Evolutionary conservation across 2,113 vertebrate genomes (phyloP).

Genomic region (Seriola dumerili): DNA sequence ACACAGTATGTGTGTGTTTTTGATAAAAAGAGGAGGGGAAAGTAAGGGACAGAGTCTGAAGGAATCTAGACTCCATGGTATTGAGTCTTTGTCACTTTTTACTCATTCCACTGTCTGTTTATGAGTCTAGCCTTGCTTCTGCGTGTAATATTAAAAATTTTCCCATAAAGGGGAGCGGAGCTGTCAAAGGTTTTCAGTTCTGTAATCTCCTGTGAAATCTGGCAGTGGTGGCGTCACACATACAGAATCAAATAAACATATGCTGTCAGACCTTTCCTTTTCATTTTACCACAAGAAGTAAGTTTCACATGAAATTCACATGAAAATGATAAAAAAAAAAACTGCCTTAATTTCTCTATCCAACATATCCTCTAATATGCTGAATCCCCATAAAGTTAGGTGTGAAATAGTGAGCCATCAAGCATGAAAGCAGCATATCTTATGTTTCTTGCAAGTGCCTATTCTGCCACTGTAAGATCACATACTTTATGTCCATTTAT

Average conservation of each 20-base stretch:
- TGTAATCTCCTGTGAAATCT: constrained; percentile 21
- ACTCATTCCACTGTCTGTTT: neutral
- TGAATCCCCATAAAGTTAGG: neutral
- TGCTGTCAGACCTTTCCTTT: constrained; percentile 22
- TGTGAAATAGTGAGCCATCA: neutral
- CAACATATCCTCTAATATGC: neutral
- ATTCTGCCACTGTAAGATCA: neutral
- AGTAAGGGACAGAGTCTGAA: neutral
- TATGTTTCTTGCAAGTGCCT: neutral
- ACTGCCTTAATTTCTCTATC: neutral
- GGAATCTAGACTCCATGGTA: neutral
- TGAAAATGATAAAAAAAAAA: neutral
- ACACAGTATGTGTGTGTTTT: neutral
- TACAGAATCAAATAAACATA: neutral
- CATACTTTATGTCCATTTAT: neutral
- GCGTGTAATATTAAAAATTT: neutral
- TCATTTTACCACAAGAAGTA: constrained; percentile 3
- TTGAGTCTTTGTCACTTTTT: neutral
- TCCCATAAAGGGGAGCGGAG: constrained; percentile 4
- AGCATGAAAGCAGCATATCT: neutral
- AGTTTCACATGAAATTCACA: constrained; percentile 13
- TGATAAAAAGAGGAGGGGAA: no score
- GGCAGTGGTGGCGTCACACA: neutral
- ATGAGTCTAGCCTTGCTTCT: neutral
- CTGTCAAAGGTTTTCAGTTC: constrained; percentile 4